Evolutionary conservation across 2,797 vertebrate species (phyloP).

Genomic region (Galaxias olidus): DNA sequence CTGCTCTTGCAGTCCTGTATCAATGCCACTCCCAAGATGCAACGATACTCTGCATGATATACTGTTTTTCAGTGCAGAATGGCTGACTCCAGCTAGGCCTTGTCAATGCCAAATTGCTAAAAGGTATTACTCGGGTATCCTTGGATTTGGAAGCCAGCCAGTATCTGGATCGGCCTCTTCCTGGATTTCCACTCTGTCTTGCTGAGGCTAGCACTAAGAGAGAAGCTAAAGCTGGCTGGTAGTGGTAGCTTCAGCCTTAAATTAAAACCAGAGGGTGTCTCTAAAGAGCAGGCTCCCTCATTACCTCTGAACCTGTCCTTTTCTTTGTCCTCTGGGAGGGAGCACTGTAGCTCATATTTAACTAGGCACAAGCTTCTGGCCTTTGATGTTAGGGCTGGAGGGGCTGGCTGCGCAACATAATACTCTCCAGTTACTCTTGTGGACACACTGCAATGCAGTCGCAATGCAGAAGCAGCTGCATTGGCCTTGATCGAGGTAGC

Average conservation of each 20-base stretch:
- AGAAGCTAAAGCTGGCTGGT: conserved; percentile 9
- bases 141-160: conserved; percentile 35
- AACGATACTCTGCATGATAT: conserved; percentile 16
- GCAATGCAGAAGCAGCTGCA: conserved; percentile 44
- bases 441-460: conserved; percentile 72
- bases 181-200: conserved; percentile 18
- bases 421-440: conserved; percentile 66
- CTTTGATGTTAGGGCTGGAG: conserved; percentile 43
- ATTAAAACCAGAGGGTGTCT: conserved; percentile 12
- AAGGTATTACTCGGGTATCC: not conserved
- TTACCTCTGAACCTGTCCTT: not conserved
- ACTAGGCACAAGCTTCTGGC: conserved; percentile 38
- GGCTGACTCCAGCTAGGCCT: conserved; percentile 20
- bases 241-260: conserved; percentile 7
- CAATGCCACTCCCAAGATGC: not conserved
- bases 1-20: no score
- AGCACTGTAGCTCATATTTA: conserved; percentile 30
- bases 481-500: conserved; percentile 7
- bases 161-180: conserved; percentile 17
- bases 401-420: conserved; percentile 29
- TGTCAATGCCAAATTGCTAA: not conserved
- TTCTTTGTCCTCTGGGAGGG: conserved; percentile 13
- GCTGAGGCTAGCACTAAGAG: conserved; percentile 11
- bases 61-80: conserved; percentile 23
- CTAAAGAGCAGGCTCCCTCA: conserved; percentile 1